Percentiles rank a stretch among this genome's conserved stretches.
These are phyloP conservation scores for Caranx melampygus DNA, from an alignment of 2,113 vertebrate genomes.

Conservation along the genomic window DNA sequence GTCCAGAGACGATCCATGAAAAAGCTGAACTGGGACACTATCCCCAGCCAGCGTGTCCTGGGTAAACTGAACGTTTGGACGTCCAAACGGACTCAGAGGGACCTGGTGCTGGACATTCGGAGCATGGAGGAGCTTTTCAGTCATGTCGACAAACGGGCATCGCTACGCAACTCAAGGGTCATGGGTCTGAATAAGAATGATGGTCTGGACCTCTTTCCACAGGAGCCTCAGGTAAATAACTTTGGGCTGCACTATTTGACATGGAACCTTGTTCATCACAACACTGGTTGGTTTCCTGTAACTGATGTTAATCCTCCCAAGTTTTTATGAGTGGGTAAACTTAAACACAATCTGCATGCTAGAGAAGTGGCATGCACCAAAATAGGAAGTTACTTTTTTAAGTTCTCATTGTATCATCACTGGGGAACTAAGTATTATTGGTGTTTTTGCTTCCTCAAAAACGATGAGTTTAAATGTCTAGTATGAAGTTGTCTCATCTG, in stretches of 20 bases:
- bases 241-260: background rate
- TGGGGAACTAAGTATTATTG: constrained; percentile 33
- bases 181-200: constrained; percentile 54
- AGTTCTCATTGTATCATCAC: constrained; percentile 5
- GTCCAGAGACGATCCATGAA: constrained; percentile 80
- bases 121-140: constrained; percentile 88
- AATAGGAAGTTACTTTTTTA: constrained; percentile 50
- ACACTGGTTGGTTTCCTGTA: background rate
- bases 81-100: constrained; percentile 61
- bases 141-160: constrained; percentile 71
- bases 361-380: constrained; percentile 37
- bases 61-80: constrained; percentile 87
- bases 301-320: background rate
- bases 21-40: constrained; percentile 87
- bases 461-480: background rate
- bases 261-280: too few relatives aligned
- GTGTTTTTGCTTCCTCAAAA: constrained; percentile 48
- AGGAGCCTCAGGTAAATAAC: constrained; percentile 66
- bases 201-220: constrained; percentile 46
- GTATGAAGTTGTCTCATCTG: background rate
- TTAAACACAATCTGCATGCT: background rate
- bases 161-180: constrained; percentile 25
- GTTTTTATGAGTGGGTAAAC: background rate
- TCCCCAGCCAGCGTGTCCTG: constrained; percentile 83
- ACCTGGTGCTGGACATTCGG: constrained; percentile 81